Percentiles rank a stretch among this genome's conserved stretches.
These are phyloP conservation scores for Dicerorhinus sumatrensis DNA, from an alignment of 2,113 vertebrate species.

Conservation along the genomic window DNA sequence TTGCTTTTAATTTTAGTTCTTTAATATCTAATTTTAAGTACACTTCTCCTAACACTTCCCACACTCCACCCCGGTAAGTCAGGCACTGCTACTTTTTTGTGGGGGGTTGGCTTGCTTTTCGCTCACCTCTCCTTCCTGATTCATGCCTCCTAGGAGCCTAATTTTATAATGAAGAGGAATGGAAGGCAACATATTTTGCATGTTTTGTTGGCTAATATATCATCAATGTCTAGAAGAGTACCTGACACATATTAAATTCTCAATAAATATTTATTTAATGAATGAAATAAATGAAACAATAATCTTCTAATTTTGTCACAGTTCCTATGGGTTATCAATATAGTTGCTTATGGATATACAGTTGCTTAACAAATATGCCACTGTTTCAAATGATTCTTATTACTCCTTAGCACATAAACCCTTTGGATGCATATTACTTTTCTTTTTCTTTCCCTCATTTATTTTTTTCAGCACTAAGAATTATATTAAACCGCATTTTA, in stretches of 20 bases:
- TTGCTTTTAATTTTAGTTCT: background rate
- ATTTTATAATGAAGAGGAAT: background rate
- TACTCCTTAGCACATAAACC: background rate
- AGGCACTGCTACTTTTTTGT: background rate
- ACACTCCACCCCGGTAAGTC: rapidly evolving
- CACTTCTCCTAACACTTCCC: background rate
- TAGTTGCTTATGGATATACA: background rate
- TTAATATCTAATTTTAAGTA: background rate
- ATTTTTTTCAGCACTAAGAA: background rate
- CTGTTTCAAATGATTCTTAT: background rate
- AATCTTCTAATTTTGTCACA: background rate
- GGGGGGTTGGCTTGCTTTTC: background rate
- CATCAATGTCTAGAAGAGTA: background rate
- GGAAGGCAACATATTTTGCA: background rate
- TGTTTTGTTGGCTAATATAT: background rate
- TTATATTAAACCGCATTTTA: background rate
- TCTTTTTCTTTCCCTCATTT: background rate
- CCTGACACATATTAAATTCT: background rate
- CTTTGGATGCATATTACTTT: background rate
- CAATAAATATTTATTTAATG: background rate
- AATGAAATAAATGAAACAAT: background rate
- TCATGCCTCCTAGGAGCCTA: background rate
- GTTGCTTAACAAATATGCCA: background rate
- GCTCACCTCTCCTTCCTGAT: background rate
- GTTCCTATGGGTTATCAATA: background rate